Evolutionary conservation across 2,113 vertebrate genomes (phyloP), one percentile per base, ranked within the genome.

Genomic region (Gavialis gangeticus): DNA sequence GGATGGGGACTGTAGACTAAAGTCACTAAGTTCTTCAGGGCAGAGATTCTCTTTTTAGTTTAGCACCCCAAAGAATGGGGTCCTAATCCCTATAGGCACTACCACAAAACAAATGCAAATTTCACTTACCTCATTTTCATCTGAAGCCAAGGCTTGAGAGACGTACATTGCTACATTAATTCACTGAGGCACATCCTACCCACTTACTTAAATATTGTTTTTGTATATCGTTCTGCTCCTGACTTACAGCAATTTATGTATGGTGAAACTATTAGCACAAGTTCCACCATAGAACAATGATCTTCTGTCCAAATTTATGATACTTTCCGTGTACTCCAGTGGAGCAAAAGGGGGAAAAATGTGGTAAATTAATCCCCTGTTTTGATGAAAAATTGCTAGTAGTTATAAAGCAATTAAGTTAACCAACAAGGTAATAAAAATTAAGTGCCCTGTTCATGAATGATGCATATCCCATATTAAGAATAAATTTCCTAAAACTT

Each of bases 391-490:
- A 90, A 77, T 88, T 91, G 46, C 78, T 86, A 62, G 58, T 28
- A 84, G 60, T 93, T 89, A 57, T 79, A 93, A 80, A 1, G 2
- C 66, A 85, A 93, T 92, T 91, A 90, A 88, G 34, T 87, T 84
- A 94, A 87, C 63, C 67, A 95, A 85, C 59, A 89, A 90, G 60
- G 84, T 60, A 94, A 89, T 92, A 93, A 95, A 94, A 96, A 94
- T 92, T 87, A 83, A 85, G 75, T 57, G 12, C 60, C 27, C 64
- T 57, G 22, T 77, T 93, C 24, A 24, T 63, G 75, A 92, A 63
- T 37, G 79, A 90, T 90, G 62, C 55, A 77, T 90, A 87, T 85
- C 16, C 71, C 54, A 30, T 37, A 83, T 75, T 87, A 92, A 85
- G 63, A 56, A n/a, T 89, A 24, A 59, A 89, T 89, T 93, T 93